These are phyloP conservation scores for Ophiothrix spiculata DNA, from an alignment of 35 echinoderm and acorn worm species.

Conservation along the genomic window DNA sequence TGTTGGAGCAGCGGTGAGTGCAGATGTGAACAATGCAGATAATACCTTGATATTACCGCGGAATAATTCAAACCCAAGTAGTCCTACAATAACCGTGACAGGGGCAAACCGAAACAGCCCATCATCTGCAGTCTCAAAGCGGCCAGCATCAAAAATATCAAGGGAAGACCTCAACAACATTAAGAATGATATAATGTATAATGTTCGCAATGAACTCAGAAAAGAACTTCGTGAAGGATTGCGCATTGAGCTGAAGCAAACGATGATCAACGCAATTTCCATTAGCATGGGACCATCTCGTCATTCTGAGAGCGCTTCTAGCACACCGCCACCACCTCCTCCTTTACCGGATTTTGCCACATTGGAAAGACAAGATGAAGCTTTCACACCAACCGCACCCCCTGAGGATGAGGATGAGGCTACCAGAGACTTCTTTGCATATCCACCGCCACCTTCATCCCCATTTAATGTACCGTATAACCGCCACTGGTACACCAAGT, in stretches of 20 bases:
- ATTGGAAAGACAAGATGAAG: neutral
- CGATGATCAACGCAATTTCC: neutral
- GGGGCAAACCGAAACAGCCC: neutral
- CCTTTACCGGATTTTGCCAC: neutral
- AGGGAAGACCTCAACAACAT: neutral
- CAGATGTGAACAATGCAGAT: neutral
- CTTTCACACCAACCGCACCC: neutral
- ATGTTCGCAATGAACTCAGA: neutral
- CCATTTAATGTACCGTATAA: neutral
- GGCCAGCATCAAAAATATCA: neutral
- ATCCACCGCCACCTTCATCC: conserved; percentile 10
- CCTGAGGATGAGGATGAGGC: neutral
- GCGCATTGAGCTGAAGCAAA: neutral
- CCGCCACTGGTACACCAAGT: neutral
- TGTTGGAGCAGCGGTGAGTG: neutral
- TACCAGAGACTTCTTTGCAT: neutral
- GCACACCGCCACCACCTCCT: neutral
- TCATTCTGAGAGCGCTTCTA: neutral
- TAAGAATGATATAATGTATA: neutral
- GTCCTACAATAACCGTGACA: neutral
- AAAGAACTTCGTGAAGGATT: neutral
- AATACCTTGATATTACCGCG: neutral
- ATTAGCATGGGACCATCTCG: neutral
- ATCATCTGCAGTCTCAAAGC: neutral
- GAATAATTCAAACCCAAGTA: neutral